phyloP scores from a whole-genome alignment of 1,140 invertebrate species.

The Ceratina australensis region DNA sequence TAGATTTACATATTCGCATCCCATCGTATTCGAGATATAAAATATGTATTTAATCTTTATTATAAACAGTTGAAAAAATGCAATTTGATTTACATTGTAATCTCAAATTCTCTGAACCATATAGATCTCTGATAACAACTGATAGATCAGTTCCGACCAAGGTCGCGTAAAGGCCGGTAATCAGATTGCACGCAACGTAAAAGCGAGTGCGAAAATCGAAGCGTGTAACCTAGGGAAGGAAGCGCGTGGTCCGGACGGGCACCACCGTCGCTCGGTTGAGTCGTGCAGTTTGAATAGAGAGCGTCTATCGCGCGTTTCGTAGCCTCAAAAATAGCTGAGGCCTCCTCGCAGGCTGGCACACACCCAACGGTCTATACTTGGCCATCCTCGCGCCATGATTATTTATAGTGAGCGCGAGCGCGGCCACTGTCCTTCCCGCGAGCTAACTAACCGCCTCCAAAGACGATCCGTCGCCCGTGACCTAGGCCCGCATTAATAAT shows the following conservation, averaged over 20 bases:
- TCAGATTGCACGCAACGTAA: neutral
- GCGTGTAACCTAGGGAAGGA: neutral
- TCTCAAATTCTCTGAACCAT: no score
- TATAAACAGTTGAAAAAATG: no score
- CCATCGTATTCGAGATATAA: no score
- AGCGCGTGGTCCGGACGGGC: constrained; percentile 12
- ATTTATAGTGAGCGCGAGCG: constrained; percentile 81
- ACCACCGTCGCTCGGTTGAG: constrained; percentile 34
- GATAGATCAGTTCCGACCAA: constrained; percentile 47
- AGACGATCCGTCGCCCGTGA: constrained; percentile 78
- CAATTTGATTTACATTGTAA: no score
- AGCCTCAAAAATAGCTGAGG: constrained; percentile 79
- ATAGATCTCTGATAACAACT: constrained; percentile 20
- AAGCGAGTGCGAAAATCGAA: neutral
- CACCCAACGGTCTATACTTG: constrained; percentile 87
- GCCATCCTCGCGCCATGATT: constrained; percentile 82
- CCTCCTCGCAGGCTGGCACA: constrained; percentile 80
- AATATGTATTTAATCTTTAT: no score
- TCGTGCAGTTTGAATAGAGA: constrained; percentile 54
- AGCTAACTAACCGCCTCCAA: constrained; percentile 76
- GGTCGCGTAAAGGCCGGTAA: constrained; percentile 45
- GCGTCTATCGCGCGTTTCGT: constrained; percentile 66
- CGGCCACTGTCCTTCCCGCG: constrained; percentile 81
- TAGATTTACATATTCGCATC: no score
- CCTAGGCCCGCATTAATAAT: constrained; percentile 80